phyloP scores from a whole-genome alignment of 2,797 vertebrate genomes.

The Mus spretus region DNA sequence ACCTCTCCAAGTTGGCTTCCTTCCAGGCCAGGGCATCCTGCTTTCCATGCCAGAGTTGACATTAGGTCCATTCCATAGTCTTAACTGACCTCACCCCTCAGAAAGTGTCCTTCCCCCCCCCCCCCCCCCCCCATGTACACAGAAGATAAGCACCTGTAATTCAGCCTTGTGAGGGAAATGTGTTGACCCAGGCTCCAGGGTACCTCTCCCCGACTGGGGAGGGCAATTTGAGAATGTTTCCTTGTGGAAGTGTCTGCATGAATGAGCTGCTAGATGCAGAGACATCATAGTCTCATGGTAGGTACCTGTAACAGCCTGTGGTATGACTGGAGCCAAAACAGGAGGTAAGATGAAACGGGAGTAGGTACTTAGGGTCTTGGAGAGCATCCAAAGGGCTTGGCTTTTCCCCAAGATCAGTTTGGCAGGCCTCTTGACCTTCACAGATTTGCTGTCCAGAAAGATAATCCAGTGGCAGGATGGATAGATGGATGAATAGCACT shows the following conservation, averaged over 20 bases:
- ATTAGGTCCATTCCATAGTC: not conserved
- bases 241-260: not conserved
- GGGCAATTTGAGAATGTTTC: not conserved
- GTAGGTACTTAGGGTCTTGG: not conserved
- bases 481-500: not conserved
- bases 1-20: not conserved
- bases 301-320: not conserved
- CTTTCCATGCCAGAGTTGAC: not conserved
- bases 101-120: not conserved
- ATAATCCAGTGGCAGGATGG: not conserved
- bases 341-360: not conserved
- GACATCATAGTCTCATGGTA: not conserved
- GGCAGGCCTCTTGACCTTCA: not conserved
- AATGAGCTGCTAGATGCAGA: not conserved
- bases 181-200: not conserved
- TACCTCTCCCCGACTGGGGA: not conserved
- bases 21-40: not conserved
- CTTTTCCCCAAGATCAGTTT: not conserved
- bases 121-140: no score
- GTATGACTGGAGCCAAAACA: not conserved
- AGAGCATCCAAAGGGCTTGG: not conserved
- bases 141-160: not conserved
- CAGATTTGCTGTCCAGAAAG: slow-evolving; percentile 52
- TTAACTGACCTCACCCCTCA: not conserved
- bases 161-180: not conserved